A percentile compares a stretch with the other conserved stretches of the same genome.
Evolutionary conservation across 2,888 invertebrate genomes (phyloP).

Genomic region (Chirona hameri): DNA sequence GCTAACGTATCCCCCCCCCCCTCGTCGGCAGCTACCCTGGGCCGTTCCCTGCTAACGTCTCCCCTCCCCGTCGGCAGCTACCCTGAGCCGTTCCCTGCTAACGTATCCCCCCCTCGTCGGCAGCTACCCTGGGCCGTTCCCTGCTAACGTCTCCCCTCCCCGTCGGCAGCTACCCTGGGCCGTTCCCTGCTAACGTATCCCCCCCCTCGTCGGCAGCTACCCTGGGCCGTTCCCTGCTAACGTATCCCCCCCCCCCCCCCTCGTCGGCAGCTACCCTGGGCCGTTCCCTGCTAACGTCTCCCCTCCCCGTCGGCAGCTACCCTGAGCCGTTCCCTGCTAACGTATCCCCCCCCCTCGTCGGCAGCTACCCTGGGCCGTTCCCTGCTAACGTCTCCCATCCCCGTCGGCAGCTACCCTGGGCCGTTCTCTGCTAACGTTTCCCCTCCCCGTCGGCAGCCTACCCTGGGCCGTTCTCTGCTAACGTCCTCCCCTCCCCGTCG

Average conservation of each 20-base stretch:
- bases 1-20: too few relatives aligned
- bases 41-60: too few relatives aligned
- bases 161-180: conserved; percentile 81
- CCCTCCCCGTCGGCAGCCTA: conserved; percentile 65
- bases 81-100: conserved; percentile 80
- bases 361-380: conserved; percentile 81
- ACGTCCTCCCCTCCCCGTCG: conserved; percentile 56
- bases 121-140: conserved; percentile 84
- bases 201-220: conserved; percentile 72
- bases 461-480: conserved; percentile 80
- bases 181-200: too few relatives aligned
- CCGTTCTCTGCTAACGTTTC: conserved; percentile 50
- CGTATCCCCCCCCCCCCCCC: too few relatives aligned
- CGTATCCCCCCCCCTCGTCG: too few relatives aligned
- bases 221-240: conserved; percentile 83
- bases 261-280: conserved; percentile 78
- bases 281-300: too few relatives aligned
- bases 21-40: conserved; percentile 79
- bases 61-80: conserved; percentile 74
- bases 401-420: conserved; percentile 78
- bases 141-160: too few relatives aligned
- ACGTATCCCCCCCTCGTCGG: too few relatives aligned
- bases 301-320: conserved; percentile 72
- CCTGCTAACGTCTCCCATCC: too few relatives aligned
- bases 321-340: conserved; percentile 83